Evolutionary conservation across 2,888 invertebrate species (phyloP), one percentile per base, ranked within the genome.

Genomic region (Brenthis daphne): DNA sequence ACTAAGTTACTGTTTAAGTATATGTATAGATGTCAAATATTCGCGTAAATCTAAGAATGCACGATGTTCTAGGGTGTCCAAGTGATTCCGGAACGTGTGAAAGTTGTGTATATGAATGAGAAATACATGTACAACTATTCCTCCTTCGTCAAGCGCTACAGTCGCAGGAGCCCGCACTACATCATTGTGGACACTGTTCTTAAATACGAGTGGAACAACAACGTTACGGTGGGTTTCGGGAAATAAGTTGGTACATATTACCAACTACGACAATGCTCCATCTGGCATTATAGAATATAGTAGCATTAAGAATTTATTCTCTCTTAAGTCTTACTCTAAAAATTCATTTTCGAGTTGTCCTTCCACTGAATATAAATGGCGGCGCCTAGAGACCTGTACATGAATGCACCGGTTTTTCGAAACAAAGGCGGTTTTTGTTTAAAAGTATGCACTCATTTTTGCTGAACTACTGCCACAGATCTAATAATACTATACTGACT

Each of bases 151-250:
- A 74, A 66, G 11, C 75, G 79, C 11, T 74, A 78, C 61, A 74
- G 80, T 5, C 71, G 82, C 20, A 76, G 67, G 4, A 78, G 81
- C n/a, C 73, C 68, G 1, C 80, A 81, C 67, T 79, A 73, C 54
- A 13, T 81, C 1, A 81, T 82, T 58, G 0, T 77, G 0, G 75
- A 74, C 24, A 70, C 69, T 0, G 47, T 58, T 0, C 63, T 56
- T 1, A 68, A 74, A 13, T 65, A 75, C 0, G 47, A 67, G 3
- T 74, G 79, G 76, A 69, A 57, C 13, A 81, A 84, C 67, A 83
- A 84, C 63, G 69, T 82, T 6, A 75, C 82, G 77, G 83, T 81
- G 64, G 67, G 78, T 73, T 6, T 3, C 16, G 6, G 8, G 37
- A 6, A 57, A n/a, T n/a, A 1, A 51, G 13, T 16, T 16, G 3